These are phyloP conservation scores for Brachionus rotundiformis DNA, from an alignment of 1,140 invertebrate species.

Conservation along the genomic window DNA sequence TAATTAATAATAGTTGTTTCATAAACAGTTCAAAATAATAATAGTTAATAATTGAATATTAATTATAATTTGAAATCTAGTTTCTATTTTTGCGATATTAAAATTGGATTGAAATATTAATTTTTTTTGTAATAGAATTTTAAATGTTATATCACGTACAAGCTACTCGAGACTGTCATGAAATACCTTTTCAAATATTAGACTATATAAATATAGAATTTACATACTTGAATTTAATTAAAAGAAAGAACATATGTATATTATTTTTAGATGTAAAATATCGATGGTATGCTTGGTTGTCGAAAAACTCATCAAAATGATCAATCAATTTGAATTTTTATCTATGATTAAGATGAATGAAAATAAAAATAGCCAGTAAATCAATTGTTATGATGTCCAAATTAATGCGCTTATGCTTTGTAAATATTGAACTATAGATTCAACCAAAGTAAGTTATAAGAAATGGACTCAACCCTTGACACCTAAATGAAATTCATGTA, in stretches of 20 bases:
- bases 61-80: neutral
- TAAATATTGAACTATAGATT: neutral
- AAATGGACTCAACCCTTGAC: too few relatives aligned
- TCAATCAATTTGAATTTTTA: constrained; percentile 29
- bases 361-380: neutral
- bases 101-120: too few relatives aligned
- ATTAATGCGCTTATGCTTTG: neutral
- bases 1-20: neutral
- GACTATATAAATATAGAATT: neutral
- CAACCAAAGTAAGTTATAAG: too few relatives aligned
- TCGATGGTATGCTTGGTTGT: neutral
- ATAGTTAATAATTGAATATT: neutral
- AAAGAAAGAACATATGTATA: neutral
- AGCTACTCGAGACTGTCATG: neutral
- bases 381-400: neutral
- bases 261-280: neutral
- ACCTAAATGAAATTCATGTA: too few relatives aligned
- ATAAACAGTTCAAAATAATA: neutral
- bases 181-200: neutral
- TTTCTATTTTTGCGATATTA: neutral
- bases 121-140: neutral
- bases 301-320: constrained; percentile 36
- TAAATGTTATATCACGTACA: neutral
- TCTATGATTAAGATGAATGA: constrained; percentile 12
- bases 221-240: neutral